Conservation (phyloP, 2,888 invertebrate genomes). For the Eupithecia exiguata region DNA sequence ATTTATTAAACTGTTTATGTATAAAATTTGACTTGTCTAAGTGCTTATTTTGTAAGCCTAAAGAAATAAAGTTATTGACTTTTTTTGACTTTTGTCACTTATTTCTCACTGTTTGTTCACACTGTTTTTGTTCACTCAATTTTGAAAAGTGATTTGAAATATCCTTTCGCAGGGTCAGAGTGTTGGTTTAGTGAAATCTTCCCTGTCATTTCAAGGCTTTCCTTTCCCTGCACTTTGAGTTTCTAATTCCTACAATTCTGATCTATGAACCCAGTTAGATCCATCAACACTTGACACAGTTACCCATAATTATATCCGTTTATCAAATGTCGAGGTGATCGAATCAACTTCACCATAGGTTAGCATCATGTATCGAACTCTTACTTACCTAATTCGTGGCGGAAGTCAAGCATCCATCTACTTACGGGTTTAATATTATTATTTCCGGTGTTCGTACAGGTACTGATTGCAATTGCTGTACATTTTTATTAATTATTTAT, state of each 20-base stretch:
- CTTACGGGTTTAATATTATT: neutral
- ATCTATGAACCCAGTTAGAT: constrained; percentile 3
- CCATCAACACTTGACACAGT: constrained; percentile 1
- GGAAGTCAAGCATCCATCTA: neutral
- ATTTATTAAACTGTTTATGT: too few relatives aligned
- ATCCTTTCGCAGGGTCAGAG: neutral
- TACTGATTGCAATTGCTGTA: neutral
- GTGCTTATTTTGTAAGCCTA: too few relatives aligned
- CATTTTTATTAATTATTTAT: too few relatives aligned
- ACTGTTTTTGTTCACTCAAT: too few relatives aligned
- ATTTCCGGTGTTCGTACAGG: neutral
- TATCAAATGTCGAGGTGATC: neutral
- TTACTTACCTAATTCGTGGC: neutral
- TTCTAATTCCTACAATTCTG: neutral
- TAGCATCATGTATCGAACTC: neutral
- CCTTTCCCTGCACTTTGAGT: neutral
- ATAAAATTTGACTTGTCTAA: too few relatives aligned
- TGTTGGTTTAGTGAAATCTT: constrained; percentile 3
- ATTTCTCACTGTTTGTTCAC: too few relatives aligned
- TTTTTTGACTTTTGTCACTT: too few relatives aligned
- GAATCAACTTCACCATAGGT: neutral
- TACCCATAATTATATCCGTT: constrained; percentile 4
- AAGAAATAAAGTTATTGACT: too few relatives aligned
- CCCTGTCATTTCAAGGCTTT: constrained; percentile 2
- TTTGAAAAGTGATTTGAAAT: too few relatives aligned